Base-by-base conservation (phyloP, 2,797 vertebrate species). In the Chromis chromis region DNA sequence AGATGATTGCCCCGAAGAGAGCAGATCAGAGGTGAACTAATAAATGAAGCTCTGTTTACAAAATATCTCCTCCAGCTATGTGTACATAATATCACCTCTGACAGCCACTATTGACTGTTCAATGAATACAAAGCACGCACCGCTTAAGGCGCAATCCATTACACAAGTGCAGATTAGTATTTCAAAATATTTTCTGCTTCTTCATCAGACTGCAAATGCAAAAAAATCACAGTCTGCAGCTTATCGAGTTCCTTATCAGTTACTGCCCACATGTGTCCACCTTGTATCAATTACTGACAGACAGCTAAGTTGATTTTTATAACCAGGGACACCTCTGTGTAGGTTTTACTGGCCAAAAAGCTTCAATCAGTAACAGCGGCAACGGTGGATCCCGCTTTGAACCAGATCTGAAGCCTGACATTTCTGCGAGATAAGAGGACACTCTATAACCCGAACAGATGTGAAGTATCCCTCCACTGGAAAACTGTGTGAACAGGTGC, bases 401-500 rank as follows among this genome's bases (percentile, higher is more conserved):
- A 78, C 52, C 55, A 68, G 69, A 86, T 82, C 76, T 16, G 11
- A 61, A 28, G 58, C 14, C 57, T 63, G 69, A 46, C 48, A 68
- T 86, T 77, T 52, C 49, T 71, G 67, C 25, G 53, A 49, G 49
- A 61, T 61, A 21, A 68, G 61, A 59, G 55, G 63, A 62, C 50
- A 65, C 42, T 60, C 27, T 63, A 57, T 13, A 70, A 49, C 56
- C 48, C 59, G 48, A 75, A 78, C 78, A 86, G 56, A 76, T 76
- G 49, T 49, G 33, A 70, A 40, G 22, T 6, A 33, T 14, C 52
- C 69, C 57, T 25, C 56, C 3, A 46, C n/a, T 10, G 1, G 42
- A 17, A 33, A 39, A 69, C 50, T 82, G 76, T 88, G 87, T 90
- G 71, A 88, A 86, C 83, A 86, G 84, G 85, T 87, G 87, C 64